Evolutionary conservation across 2,797 vertebrate genomes (phyloP), one percentile per base, ranked within the genome.

Genomic region (Miichthys miiuy): DNA sequence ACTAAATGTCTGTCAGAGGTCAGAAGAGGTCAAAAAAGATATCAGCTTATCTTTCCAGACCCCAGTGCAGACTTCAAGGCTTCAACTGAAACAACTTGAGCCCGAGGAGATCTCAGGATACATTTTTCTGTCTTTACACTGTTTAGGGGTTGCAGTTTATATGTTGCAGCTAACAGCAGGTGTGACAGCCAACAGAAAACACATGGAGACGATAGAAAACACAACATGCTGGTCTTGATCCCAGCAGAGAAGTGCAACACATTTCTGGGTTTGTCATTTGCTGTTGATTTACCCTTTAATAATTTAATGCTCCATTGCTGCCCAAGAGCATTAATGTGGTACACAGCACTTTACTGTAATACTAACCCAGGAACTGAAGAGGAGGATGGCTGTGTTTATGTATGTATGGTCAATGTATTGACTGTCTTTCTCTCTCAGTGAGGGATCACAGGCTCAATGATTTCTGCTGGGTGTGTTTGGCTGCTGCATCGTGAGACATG

Each of bases 311-410:
- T 34, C 46, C 27, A 65, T 61, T 70, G 64, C 66, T 75, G 66
- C 61, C 79, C 30, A 72, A 63, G 42, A 61, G 76, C 77, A 81
- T 72, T 77, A 76, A 76, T 74, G 78, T 83, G 70, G 57, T 72
- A 52, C 21, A 11, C 71, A 81, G 77, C 79, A 85, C 76, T 90
- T 82, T 82, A 44, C 58, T 79, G 76, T 75, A 83, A 85, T 70
- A 81, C 52, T 72, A 69, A 74, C 50, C 68, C 34, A 66, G 55
- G 25, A 76, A 41, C 62, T 34, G 6, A 46, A 69, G 44, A 47
- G 25, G 38, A 77, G 17, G 67, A 71, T 68, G 66, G 27, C 66
- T 6, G 38, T 41, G 51, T 52, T 46, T 73, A 46, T 50, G 60
- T 20, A 51, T 54, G 27, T 52, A 56, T 55, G 50, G 56, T 55